These are phyloP conservation scores for Nephrotoma appendiculata DNA, from an alignment of 2,888 invertebrate genomes.

Conservation along the genomic window DNA sequence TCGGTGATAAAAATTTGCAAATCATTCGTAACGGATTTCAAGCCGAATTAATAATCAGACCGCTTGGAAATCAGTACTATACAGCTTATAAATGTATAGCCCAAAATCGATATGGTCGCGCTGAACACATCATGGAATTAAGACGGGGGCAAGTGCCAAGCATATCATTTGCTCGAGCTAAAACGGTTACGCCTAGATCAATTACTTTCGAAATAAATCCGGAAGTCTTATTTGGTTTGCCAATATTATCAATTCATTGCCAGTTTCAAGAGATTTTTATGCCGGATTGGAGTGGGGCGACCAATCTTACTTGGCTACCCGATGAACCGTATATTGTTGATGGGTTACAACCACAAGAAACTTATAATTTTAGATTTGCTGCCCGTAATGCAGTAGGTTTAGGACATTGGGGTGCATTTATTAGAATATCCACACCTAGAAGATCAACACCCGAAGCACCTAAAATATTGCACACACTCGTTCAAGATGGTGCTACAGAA, in stretches of 20 bases:
- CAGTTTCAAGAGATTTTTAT: conserved; percentile 58
- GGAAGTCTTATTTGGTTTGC: conserved; percentile 56
- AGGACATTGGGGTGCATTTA: conserved; percentile 54
- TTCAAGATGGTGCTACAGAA: conserved; percentile 33
- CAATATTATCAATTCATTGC: conserved; percentile 54
- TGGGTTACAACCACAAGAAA: conserved; percentile 56
- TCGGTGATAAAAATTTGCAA: conserved; percentile 38
- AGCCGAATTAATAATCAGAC: conserved; percentile 55
- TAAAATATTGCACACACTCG: conserved; percentile 38
- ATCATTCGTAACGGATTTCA: conserved; percentile 54
- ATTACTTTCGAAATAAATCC: conserved; percentile 71
- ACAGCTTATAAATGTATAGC: conserved; percentile 71
- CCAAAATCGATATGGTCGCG: conserved; percentile 56
- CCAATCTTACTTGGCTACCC: conserved; percentile 63
- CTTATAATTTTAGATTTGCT: conserved; percentile 69
- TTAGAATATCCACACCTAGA: conserved; percentile 56
- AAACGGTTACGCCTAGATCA: conserved; percentile 67
- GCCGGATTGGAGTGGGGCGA: conserved; percentile 52
- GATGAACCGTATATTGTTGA: conserved; percentile 72
- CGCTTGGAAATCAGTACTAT: conserved; percentile 49
- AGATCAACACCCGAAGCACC: conserved; percentile 65
- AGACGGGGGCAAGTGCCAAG: conserved; percentile 59
- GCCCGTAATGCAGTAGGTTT: conserved; percentile 72
- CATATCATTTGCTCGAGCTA: conserved; percentile 44
- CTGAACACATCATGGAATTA: conserved; percentile 51